Conservation (phyloP, 1,140 invertebrate genomes). For the Sitophilus oryzae region DNA sequence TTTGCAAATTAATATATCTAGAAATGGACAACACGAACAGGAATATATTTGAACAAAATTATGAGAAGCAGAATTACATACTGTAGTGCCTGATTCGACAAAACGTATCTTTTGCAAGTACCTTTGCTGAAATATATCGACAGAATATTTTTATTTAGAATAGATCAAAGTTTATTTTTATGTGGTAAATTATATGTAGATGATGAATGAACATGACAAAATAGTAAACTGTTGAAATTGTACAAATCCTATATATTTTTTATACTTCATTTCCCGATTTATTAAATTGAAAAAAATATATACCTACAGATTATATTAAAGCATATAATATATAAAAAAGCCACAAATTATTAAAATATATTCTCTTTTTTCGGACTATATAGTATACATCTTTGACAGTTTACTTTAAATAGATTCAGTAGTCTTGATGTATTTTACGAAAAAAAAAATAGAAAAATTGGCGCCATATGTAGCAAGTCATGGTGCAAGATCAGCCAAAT, state of each 20-base stretch:
- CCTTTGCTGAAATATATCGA: constrained; percentile 16
- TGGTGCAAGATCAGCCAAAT: constrained; percentile 13
- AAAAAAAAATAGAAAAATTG: neutral
- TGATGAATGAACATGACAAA: neutral
- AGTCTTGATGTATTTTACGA: neutral
- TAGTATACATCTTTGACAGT: neutral
- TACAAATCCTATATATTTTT: neutral
- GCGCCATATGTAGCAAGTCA: constrained; percentile 10
- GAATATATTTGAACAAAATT: constrained; percentile 2
- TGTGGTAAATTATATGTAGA: constrained; percentile 9
- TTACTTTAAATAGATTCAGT: constrained; percentile 7
- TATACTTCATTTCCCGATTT: no score
- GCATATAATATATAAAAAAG: no score
- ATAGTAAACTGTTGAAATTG: neutral
- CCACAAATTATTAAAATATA: no score
- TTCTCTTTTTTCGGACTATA: neutral
- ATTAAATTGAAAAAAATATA: no score
- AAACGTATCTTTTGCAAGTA: constrained; percentile 34
- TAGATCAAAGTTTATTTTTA: constrained; percentile 22
- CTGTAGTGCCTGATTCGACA: constrained; percentile 34
- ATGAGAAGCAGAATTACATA: constrained; percentile 20
- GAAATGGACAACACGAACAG: constrained; percentile 1
- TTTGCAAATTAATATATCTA: no score
- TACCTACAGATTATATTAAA: no score
- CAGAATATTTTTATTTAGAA: constrained; percentile 16